A percentile compares a stretch with the other conserved stretches of the same genome.
These are phyloP conservation scores for Lasiurus cinereus DNA, from an alignment of 2,113 vertebrate genomes.

Conservation along the genomic window DNA sequence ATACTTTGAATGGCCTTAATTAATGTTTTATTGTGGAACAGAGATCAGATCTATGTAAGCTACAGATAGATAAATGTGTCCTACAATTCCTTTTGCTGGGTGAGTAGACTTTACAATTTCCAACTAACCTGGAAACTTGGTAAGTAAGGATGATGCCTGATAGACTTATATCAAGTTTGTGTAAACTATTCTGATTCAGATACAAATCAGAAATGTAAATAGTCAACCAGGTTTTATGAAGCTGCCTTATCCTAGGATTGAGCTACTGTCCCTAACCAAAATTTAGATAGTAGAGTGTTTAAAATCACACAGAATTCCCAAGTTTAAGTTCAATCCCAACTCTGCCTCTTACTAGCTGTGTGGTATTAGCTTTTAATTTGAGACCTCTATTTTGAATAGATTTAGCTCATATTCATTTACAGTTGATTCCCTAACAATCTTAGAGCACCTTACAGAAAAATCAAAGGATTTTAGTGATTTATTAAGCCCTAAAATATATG, in stretches of 20 bases:
- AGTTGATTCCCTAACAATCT: not conserved
- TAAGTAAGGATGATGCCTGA: not conserved
- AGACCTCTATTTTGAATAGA: not conserved
- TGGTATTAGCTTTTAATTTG: not conserved
- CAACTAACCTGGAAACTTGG: not conserved
- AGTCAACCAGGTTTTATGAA: not conserved
- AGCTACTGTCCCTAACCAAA: not conserved
- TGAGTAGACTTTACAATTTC: constrained; percentile 22
- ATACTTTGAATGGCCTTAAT: not conserved
- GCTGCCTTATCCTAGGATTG: not conserved
- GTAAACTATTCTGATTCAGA: not conserved
- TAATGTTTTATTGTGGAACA: constrained; percentile 10
- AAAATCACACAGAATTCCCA: not conserved
- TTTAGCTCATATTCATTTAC: not conserved
- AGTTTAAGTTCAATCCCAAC: not conserved
- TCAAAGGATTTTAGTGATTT: not conserved
- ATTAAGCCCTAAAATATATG: not conserved
- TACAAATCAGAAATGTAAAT: constrained; percentile 34
- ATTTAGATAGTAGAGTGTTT: not conserved
- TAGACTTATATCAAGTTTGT: not conserved
- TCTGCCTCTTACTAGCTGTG: not conserved
- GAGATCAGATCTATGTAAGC: not conserved
- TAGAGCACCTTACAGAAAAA: not conserved
- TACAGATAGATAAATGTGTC: not conserved
- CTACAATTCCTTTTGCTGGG: not conserved